These are phyloP conservation scores for Himalopsyche phryganea DNA, from an alignment of 1,140 invertebrate genomes.

Conservation along the genomic window DNA sequence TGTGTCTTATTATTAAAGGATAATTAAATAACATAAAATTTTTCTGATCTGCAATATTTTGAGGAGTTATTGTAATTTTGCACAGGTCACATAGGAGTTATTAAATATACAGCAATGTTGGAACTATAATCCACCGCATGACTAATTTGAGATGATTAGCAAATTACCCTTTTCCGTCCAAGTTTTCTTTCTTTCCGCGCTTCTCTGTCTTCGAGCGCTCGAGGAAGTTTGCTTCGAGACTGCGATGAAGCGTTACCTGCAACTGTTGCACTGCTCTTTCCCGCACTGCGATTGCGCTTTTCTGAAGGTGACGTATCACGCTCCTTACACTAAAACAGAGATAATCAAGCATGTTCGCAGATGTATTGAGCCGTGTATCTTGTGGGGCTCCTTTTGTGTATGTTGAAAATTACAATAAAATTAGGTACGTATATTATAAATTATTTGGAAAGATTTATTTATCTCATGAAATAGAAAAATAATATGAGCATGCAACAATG, in stretches of 20 bases:
- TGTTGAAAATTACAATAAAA: too few relatives aligned
- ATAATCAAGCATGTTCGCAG: conserved; percentile 35
- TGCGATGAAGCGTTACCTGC: conserved; percentile 43
- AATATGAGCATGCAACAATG: too few relatives aligned
- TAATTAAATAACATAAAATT: too few relatives aligned
- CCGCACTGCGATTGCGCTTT: conserved; percentile 53
- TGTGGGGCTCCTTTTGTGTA: neutral
- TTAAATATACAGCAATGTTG: too few relatives aligned
- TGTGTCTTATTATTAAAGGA: too few relatives aligned
- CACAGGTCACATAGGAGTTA: too few relatives aligned
- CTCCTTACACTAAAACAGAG: conserved; percentile 51
- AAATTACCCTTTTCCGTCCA: conserved; percentile 64
- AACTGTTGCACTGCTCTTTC: conserved; percentile 64
- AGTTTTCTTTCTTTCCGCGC: conserved; percentile 72
- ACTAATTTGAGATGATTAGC: neutral
- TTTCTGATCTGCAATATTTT: too few relatives aligned
- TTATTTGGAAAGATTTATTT: too few relatives aligned
- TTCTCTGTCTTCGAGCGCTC: conserved; percentile 62
- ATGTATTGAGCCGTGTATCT: neutral
- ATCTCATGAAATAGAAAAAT: too few relatives aligned
- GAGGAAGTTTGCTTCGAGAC: conserved; percentile 45
- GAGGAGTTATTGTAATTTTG: too few relatives aligned
- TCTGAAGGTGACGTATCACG: conserved; percentile 39
- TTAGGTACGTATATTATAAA: too few relatives aligned
- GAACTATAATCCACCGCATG: neutral